phyloP scores from a whole-genome alignment of 1,140 invertebrate genomes.

The Aporrectodea caliginosa region DNA sequence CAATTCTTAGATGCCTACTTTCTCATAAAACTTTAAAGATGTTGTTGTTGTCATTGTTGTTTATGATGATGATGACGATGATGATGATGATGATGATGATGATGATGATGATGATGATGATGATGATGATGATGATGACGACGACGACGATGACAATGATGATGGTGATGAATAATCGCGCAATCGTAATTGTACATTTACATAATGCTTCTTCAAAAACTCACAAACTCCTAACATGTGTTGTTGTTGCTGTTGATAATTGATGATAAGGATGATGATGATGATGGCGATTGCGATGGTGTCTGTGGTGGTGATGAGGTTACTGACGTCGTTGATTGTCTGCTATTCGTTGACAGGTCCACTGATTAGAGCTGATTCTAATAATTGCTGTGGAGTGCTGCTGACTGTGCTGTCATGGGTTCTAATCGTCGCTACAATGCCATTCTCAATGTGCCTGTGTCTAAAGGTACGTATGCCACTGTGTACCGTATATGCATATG shows the following conservation, averaged over 20 bases:
- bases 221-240: too few relatives aligned
- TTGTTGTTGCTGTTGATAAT: not conserved
- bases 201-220: too few relatives aligned
- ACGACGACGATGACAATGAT: not conserved
- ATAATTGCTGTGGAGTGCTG: not conserved
- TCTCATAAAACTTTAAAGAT: too few relatives aligned
- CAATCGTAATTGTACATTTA: too few relatives aligned
- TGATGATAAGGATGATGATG: not conserved
- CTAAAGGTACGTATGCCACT: not conserved
- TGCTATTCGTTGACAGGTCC: not conserved
- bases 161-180: not conserved
- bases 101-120: conserved; percentile 2
- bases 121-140: not conserved
- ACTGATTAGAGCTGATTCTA: not conserved
- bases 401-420: not conserved
- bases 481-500: too few relatives aligned
- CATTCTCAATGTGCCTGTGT: not conserved
- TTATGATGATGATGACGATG: not conserved
- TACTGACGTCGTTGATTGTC: not conserved
- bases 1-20: too few relatives aligned
- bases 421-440: not conserved
- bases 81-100: conserved; percentile 3
- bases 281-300: not conserved
- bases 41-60: not conserved
- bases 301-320: not conserved